Evolutionary conservation across 2,888 invertebrate species (phyloP), one percentile per base, ranked within the genome.

Genomic region (Ethmia dodecea): DNA sequence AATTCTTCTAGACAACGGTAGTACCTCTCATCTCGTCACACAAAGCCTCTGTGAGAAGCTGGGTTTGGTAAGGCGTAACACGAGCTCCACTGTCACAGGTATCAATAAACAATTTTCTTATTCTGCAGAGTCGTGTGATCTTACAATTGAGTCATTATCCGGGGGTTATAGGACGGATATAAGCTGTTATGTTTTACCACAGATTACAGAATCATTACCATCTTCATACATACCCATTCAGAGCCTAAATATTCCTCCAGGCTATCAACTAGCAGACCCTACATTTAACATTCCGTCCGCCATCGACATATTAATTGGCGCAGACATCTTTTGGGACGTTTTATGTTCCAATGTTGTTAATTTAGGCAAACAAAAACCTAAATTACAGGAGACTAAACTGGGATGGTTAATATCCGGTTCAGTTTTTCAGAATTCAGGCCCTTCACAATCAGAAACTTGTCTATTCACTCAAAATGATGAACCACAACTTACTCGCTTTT

Each of bases 351-450:
- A 32, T 24, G 9, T 5, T 11, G 32, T 32, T 11, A 3, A 14
- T 3, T 24, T 32, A 27, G 32, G 32, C 15, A 32, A 22, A 32
- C 22, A 32, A 13, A 11, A 20, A 14, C 32, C 37, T 5, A 28
- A 8, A 2, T 5, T 36, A 14, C 15, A 6, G 3, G 16, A 25
- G 18, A 40, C 43, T 1, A 43, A 42, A 24, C 26, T 55, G 8
- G 55, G 55, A 3, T 58, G 55, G 50, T 6, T 55, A 8, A 33
- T 55, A 5, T 39, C 45, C 5, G 52, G 50, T 5, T 6, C 29
- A 5, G 15, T 31, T 9, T 5, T 5, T 18, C 6, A 10, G 6
- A 24, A 6, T 6, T 3, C 3, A n/a, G n/a, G 24, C 24, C 3
- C 22, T 37, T 31, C 20, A 16, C 31, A 38, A 33, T 40, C 38